These are phyloP conservation scores for Boulengeromyrus knoepffleri DNA, from an alignment of 2,113 vertebrate species.

Conservation along the genomic window DNA sequence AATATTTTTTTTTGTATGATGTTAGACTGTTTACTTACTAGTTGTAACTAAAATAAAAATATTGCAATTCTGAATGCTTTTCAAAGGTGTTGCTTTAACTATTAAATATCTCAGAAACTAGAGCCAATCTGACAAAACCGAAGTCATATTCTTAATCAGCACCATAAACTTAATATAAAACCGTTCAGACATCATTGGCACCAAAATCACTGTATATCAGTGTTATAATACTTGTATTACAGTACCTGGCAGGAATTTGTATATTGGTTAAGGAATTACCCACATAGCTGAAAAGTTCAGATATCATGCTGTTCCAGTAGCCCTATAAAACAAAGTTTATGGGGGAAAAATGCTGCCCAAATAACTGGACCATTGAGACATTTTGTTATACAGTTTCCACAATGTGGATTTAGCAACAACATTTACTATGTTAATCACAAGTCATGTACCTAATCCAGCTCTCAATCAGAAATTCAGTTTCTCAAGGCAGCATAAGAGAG, in stretches of 20 bases:
- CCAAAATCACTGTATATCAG: too few species aligned
- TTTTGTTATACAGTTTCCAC: neutral
- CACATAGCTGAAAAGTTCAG: neutral
- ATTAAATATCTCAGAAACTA: too few species aligned
- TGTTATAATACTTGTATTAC: neutral
- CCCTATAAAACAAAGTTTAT: neutral
- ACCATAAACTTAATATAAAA: too few species aligned
- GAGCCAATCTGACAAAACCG: too few species aligned
- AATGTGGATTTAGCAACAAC: neutral
- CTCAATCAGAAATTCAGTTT: neutral
- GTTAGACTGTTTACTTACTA: too few species aligned
- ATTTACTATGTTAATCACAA: neutral
- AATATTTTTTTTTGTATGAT: too few species aligned
- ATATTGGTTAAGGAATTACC: neutral
- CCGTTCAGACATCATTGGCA: too few species aligned
- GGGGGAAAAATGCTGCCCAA: neutral
- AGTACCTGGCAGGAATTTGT: neutral
- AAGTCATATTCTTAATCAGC: too few species aligned
- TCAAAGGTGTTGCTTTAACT: too few species aligned
- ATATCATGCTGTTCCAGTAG: neutral
- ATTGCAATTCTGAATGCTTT: too few species aligned
- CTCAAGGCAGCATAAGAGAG: neutral
- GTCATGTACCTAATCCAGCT: neutral
- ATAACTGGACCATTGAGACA: neutral
- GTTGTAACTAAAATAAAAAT: too few species aligned